These are phyloP conservation scores for Rotaria socialis DNA, from an alignment of 2,888 invertebrate genomes.

Conservation along the genomic window DNA sequence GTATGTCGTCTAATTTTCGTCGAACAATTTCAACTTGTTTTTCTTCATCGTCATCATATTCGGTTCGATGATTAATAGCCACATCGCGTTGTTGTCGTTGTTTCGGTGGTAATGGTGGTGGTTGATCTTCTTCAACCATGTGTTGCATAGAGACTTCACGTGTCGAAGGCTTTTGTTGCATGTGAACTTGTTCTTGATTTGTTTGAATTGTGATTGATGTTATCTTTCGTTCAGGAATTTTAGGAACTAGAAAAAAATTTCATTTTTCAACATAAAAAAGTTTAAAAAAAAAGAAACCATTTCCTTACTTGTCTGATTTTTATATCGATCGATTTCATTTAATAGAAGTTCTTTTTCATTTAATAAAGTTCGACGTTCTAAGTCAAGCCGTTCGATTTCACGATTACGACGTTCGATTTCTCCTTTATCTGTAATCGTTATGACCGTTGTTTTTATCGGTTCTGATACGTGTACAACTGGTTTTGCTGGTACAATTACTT, in stretches of 20 bases:
- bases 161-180: conserved; percentile 33
- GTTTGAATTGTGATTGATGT: conserved; percentile 34
- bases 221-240: conserved; percentile 37
- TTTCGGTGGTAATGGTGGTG: conserved; percentile 39
- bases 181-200: conserved; percentile 39
- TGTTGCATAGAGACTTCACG: conserved; percentile 45
- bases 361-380: conserved; percentile 1
- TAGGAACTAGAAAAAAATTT: background rate
- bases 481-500: conserved; percentile 14
- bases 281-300: background rate
- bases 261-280: background rate
- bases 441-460: background rate
- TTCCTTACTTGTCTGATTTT: background rate
- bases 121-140: conserved; percentile 43
- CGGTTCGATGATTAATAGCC: conserved; percentile 44
- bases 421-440: background rate
- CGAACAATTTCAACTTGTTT: conserved; percentile 38
- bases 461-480: background rate
- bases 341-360: conserved; percentile 9
- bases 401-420: conserved; percentile 28
- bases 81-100: conserved; percentile 43
- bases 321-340: conserved; percentile 27
- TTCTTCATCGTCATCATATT: conserved; percentile 40
- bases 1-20: conserved; percentile 42
- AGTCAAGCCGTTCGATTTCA: conserved; percentile 18